Percentiles rank a stretch among this genome's conserved stretches.
phyloP scores from a whole-genome alignment of 2,888 invertebrate species.

The Allophyes oxyacanthae region DNA sequence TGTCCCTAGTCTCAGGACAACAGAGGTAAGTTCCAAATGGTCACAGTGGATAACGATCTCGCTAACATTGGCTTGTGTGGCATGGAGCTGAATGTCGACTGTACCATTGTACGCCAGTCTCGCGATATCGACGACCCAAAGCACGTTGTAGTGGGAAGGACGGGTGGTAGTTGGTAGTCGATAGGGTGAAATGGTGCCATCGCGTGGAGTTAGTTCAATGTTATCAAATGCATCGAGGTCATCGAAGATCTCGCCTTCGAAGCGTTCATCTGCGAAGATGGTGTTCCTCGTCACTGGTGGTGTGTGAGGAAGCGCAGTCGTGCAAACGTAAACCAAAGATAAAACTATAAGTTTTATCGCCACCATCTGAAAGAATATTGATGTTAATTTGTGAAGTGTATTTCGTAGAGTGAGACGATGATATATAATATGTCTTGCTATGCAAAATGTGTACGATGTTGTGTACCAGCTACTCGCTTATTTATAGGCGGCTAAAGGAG shows the following conservation, averaged over 20 bases:
- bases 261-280: constrained; percentile 78
- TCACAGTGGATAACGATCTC: constrained; percentile 77
- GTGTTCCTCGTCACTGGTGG: constrained; percentile 68
- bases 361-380: constrained; percentile 74
- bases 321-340: constrained; percentile 62
- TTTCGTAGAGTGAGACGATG: too few relatives aligned
- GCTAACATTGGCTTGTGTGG: constrained; percentile 67
- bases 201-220: constrained; percentile 32
- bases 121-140: constrained; percentile 79
- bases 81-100: constrained; percentile 72
- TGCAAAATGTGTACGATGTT: too few relatives aligned
- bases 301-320: constrained; percentile 62
- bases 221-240: constrained; percentile 57
- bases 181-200: constrained; percentile 63
- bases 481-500: too few relatives aligned
- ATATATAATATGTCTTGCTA: too few relatives aligned
- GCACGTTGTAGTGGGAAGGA: constrained; percentile 87
- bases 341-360: constrained; percentile 66
- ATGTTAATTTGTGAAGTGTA: not conserved
- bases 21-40: constrained; percentile 69
- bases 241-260: constrained; percentile 78
- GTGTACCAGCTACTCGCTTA: too few relatives aligned
- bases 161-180: constrained; percentile 84
- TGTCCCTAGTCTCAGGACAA: constrained; percentile 75
- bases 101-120: constrained; percentile 71